phyloP scores from a whole-genome alignment of 2,888 invertebrate genomes.

The Torymus aiolomorphi region DNA sequence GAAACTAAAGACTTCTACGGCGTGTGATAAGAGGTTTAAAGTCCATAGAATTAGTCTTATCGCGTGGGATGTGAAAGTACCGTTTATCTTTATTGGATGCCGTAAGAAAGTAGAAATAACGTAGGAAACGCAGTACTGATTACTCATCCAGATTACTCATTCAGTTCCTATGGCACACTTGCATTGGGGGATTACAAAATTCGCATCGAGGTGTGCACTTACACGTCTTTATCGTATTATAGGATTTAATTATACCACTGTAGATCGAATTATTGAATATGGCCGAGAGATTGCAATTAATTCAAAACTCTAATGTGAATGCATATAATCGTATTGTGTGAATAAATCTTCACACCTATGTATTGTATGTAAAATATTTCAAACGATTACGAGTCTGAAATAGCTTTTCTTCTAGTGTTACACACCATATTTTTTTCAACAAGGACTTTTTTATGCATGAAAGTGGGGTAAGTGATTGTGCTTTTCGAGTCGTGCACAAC shows the following conservation, averaged over 20 bases:
- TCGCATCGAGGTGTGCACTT: not conserved
- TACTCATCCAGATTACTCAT: slow-evolving; percentile 32
- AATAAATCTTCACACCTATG: no score
- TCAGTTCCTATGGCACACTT: slow-evolving; percentile 8
- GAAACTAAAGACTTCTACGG: not conserved
- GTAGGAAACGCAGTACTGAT: slow-evolving; percentile 27
- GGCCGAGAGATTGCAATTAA: no score
- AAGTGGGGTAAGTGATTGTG: no score
- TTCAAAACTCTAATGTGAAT: no score
- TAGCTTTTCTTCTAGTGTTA: no score
- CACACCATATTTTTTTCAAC: no score
- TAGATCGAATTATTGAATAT: slow-evolving; percentile 29
- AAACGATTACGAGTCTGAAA: no score
- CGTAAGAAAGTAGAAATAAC: slow-evolving; percentile 8
- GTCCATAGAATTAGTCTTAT: not conserved
- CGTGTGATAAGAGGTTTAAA: not conserved
- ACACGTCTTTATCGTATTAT: not conserved
- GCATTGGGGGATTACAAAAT: slow-evolving; percentile 10
- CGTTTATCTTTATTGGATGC: slow-evolving; percentile 1
- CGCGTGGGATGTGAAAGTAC: not conserved
- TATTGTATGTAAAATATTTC: no score
- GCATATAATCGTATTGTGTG: no score
- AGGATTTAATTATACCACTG: not conserved
- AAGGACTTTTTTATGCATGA: no score
- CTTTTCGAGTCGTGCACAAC: no score